phyloP scores from a whole-genome alignment of 2,888 invertebrate species.

The Cerastoderma edule region DNA sequence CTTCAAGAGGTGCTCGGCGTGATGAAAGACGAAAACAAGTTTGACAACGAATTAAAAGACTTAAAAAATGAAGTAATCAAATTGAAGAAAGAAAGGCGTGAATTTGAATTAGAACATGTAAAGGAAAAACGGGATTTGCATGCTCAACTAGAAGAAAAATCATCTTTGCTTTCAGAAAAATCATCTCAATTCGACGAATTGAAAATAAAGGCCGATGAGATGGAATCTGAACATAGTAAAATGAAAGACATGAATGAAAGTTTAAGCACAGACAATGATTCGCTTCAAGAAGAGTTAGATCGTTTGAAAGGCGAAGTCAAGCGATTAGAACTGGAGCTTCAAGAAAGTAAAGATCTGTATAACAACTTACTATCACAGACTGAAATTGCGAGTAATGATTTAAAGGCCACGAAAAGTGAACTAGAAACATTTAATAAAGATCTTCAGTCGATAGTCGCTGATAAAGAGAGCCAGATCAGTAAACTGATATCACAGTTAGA shows the following conservation, averaged over 20 bases:
- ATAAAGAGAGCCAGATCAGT: slow-evolving; percentile 59
- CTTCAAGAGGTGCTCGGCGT: slow-evolving; percentile 60
- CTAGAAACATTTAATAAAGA: slow-evolving; percentile 59
- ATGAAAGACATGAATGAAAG: slow-evolving; percentile 36
- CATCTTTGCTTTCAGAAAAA: slow-evolving; percentile 33
- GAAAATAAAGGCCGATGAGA: slow-evolving; percentile 52
- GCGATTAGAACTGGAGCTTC: slow-evolving; percentile 56
- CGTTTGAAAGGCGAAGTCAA: slow-evolving; percentile 46
- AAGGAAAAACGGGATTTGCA: slow-evolving; percentile 50
- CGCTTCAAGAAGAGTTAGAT: slow-evolving; percentile 48
- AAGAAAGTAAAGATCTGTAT: slow-evolving; percentile 54
- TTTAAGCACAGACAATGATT: slow-evolving; percentile 27
- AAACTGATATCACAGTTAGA: slow-evolving; percentile 51
- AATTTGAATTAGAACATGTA: slow-evolving; percentile 45
- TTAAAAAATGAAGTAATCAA: slow-evolving; percentile 53
- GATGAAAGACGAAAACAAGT: slow-evolving; percentile 66
- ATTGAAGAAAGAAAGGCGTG: slow-evolving; percentile 55
- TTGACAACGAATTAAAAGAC: slow-evolving; percentile 63
- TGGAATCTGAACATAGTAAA: slow-evolving; percentile 48
- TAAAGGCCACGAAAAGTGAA: slow-evolving; percentile 55
- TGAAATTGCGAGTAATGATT: slow-evolving; percentile 54
- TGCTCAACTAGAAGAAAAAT: slow-evolving; percentile 46
- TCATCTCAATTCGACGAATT: slow-evolving; percentile 38
- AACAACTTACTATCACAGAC: slow-evolving; percentile 58
- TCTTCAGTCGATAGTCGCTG: slow-evolving; percentile 53